phyloP scores from a whole-genome alignment of 2,113 vertebrate species.

The Menura novaehollandiae region DNA sequence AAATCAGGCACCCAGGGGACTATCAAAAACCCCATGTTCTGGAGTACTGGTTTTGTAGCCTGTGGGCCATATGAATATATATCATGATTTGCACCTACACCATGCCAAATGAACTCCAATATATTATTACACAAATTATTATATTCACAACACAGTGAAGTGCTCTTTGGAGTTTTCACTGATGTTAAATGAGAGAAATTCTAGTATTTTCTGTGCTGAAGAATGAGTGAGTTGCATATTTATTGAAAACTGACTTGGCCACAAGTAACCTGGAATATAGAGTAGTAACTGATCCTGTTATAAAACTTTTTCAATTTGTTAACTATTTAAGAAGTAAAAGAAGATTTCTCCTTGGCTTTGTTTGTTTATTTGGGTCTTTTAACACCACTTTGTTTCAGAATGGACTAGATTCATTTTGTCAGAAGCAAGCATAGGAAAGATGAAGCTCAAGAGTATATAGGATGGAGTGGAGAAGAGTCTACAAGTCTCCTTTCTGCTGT shows the following conservation, averaged over 20 bases:
- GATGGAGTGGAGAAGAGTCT: neutral
- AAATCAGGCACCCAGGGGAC: neutral
- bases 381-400: neutral
- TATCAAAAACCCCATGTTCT: neutral
- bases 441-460: neutral
- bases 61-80: neutral
- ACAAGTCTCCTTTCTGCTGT: neutral
- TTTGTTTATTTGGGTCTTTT: neutral
- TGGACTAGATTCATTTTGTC: neutral
- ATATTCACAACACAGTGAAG: neutral
- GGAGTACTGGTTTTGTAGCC: constrained; percentile 17
- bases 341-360: neutral
- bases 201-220: neutral
- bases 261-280: neutral
- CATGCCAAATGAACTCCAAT: neutral
- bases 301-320: neutral
- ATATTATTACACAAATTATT: neutral
- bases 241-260: neutral
- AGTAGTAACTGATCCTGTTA: neutral
- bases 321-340: neutral
- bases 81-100: neutral
- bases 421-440: neutral
- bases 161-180: neutral
- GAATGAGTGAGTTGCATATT: neutral
- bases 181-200: neutral